Percentiles rank a stretch among this genome's conserved stretches.
phyloP scores from a whole-genome alignment of 2,113 vertebrate species.

The Odontophorus gujanensis region DNA sequence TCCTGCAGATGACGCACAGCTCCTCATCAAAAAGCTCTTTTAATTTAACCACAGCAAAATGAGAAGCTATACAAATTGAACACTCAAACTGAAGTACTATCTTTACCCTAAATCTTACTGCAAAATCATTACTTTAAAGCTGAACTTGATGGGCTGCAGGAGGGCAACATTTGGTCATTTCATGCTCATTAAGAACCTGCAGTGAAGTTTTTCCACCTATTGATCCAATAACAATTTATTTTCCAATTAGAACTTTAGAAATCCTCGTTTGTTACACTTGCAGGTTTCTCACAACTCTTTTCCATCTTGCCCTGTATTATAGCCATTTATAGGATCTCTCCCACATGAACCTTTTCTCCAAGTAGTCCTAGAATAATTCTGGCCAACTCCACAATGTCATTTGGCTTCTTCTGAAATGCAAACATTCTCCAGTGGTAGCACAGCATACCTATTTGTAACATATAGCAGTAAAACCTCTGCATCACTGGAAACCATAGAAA shows the following conservation, averaged over 20 bases:
- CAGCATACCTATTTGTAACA: neutral
- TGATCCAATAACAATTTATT: neutral
- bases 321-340: neutral
- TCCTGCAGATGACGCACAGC: neutral
- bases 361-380: neutral
- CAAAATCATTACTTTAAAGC: neutral
- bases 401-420: neutral
- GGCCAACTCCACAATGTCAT: neutral
- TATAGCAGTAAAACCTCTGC: neutral
- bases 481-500: neutral
- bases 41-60: neutral
- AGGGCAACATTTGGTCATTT: neutral
- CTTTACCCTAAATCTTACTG: neutral
- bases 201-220: neutral
- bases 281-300: neutral
- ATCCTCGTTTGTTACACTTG: neutral
- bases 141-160: neutral
- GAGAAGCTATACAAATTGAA: neutral
- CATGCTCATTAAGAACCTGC: neutral
- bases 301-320: neutral
- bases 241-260: neutral
- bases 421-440: neutral
- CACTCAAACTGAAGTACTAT: neutral
- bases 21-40: neutral
- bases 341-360: neutral